These are phyloP conservation scores for Trichosurus vulpecula DNA, from an alignment of 2,797 vertebrate genomes.

Conservation along the genomic window DNA sequence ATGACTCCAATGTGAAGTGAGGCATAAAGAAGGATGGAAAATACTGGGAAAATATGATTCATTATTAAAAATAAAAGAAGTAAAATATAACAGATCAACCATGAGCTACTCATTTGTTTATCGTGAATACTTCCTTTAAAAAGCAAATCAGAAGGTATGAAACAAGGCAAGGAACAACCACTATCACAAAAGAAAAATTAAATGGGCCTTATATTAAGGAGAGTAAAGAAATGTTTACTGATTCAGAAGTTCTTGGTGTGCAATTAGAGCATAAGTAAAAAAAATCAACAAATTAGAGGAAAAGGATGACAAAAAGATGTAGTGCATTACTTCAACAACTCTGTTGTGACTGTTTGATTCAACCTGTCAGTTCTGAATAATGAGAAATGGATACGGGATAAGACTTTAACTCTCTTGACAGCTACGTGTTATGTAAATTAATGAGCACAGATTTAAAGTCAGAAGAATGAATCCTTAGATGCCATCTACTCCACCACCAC, in stretches of 20 bases:
- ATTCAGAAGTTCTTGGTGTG: not conserved
- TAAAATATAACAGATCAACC: not conserved
- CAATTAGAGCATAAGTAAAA: not conserved
- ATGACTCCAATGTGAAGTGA: not conserved
- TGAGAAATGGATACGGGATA: not conserved
- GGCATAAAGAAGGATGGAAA: not conserved
- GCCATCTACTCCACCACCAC: not conserved
- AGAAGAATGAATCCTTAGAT: not conserved
- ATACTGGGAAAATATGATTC: not conserved
- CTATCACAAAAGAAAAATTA: not conserved
- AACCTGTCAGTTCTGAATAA: not conserved
- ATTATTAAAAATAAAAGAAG: not conserved
- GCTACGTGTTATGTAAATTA: not conserved
- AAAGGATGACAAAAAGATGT: not conserved
- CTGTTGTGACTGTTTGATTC: not conserved
- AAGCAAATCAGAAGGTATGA: not conserved
- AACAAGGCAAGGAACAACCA: not conserved
- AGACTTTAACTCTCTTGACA: not conserved
- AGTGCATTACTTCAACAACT: not conserved
- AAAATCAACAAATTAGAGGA: not conserved
- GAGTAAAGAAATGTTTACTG: not conserved
- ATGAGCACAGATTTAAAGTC: not conserved
- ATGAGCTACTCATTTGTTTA: not conserved
- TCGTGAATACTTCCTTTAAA: not conserved
- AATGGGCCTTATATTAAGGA: not conserved